Base-by-base conservation (phyloP, 2,888 invertebrate species). In the Antheraea yamamai region DNA sequence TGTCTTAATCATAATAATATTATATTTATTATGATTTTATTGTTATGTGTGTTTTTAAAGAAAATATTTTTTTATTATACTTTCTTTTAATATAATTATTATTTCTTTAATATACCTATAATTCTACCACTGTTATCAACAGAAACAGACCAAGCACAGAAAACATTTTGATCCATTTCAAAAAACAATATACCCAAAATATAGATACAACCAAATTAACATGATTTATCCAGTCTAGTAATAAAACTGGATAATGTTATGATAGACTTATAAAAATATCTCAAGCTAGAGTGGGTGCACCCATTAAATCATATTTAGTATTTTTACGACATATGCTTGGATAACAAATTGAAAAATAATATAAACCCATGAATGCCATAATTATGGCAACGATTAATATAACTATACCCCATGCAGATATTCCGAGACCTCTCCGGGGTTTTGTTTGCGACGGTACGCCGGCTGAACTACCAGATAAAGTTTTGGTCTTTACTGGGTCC, bases 391-490 rank as follows among this genome's bases (percentile, higher is more conserved):
- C 84, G 76, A 96, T 87, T 16, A 96, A 81, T n/a, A 92, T 88
- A 18, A 96, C 95, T 51, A 97, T 95, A 30, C 96, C 96, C 95
- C 96, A 97, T 0, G 96, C 96, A 0, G 96, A 96, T 58, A 96
- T 89, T 8, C 95, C 95, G n/a, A 95, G 80, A 23, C 95, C 94
- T 83, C 86, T 86, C 64, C 91, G 84, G 1, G 88, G 82, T 2
- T 87, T 72, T 64, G 84, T 85, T 76, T 91, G 89, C 10, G 87
- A 81, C 4, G 91, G 85, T 23, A 88, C 77, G 8, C 89, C 89
- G 35, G 86, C 76, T 47, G 87, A 85, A n/a, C 86, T 83, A 4
- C 89, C 89, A 23, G 78, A 80, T 14, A 87, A 81, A 6, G 87
- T 83, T 75, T 89, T 89, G 1, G 84, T 77, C 61, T 83, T 81